These are phyloP conservation scores for Ethmia dodecea DNA, from an alignment of 2,888 invertebrate genomes.

Conservation along the genomic window DNA sequence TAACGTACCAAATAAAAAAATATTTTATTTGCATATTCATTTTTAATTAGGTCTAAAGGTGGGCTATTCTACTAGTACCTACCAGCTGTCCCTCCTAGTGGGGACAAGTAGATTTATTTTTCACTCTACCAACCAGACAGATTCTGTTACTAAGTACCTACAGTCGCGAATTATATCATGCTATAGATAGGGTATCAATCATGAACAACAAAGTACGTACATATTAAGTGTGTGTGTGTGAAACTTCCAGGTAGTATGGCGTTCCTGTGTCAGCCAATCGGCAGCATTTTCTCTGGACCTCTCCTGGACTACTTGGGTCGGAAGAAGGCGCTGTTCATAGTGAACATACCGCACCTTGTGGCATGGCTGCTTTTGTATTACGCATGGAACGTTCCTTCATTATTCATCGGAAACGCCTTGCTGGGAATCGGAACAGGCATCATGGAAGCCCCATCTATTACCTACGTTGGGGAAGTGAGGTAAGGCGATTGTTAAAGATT, in stretches of 20 bases:
- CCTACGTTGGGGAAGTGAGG: slow-evolving; percentile 79
- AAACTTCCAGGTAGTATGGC: slow-evolving; percentile 69
- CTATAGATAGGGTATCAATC: too few relatives aligned
- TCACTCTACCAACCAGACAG: too few relatives aligned
- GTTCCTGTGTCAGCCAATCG: slow-evolving; percentile 76
- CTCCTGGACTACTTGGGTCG: slow-evolving; percentile 74
- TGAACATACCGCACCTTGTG: slow-evolving; percentile 75
- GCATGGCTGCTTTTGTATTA: slow-evolving; percentile 77
- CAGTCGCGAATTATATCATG: too few relatives aligned
- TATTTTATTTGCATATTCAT: too few relatives aligned
- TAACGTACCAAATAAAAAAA: too few relatives aligned
- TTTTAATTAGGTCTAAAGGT: too few relatives aligned
- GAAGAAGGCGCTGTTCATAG: slow-evolving; percentile 72
- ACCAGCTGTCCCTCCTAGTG: too few relatives aligned
- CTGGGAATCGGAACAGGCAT: slow-evolving; percentile 77
- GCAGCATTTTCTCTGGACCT: slow-evolving; percentile 76
- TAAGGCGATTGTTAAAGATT: too few relatives aligned
- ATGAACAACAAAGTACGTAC: too few relatives aligned
- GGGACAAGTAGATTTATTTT: too few relatives aligned
- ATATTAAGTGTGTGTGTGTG: neutral
- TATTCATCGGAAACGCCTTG: slow-evolving; percentile 70
- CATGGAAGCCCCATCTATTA: slow-evolving; percentile 79
- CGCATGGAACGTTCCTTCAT: slow-evolving; percentile 59
- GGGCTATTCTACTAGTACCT: too few relatives aligned
- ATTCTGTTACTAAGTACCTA: too few relatives aligned